Evolutionary conservation across 2,888 invertebrate species (phyloP), one percentile per base, ranked within the genome.

Genomic region (Mylabris sibirica): DNA sequence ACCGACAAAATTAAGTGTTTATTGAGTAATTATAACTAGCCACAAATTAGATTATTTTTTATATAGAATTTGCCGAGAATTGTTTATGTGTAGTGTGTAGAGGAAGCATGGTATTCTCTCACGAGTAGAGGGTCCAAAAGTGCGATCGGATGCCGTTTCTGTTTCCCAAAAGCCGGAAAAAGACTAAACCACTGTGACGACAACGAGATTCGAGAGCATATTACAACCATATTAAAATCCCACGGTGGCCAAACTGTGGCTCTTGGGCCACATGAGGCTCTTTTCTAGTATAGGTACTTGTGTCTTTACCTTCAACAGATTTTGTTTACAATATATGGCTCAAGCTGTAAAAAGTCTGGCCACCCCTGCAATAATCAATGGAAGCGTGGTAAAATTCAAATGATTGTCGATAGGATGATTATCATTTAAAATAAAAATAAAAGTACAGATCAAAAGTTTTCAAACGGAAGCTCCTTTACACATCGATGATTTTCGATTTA

Each of bases 161-260:
- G n/a, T 44, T 44, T 44, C 44, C 44, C n/a, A 63, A 53, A 62
- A 69, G 67, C 71, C 71, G 71, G 71, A 72, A 70, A 68, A 68
- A 65, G 22, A 66, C 65, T 17, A 44, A 73, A 68, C 73, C 73
- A 71, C 73, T 72, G 73, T 73, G 71, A 73, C 73, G 73, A 68
- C 14, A 1, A 38, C 12, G 3, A n/a, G 12, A 14, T 3, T 12
- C n/a, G 35, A 35, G 35, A 35, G 11, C n/a, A 41, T 17, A 41
- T 41, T 41, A 17, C 44, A n/a, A 30, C 30, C 8, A 5, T 5
- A 30, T n/a, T n/a, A n/a, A n/a, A n/a, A n/a, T n/a, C n/a, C n/a
- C n/a, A n/a, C n/a, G n/a, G n/a, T n/a, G n/a, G n/a, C n/a, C n/a
- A n/a, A n/a, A n/a, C n/a, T n/a, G n/a, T n/a, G n/a, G n/a, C n/a